These are phyloP conservation scores for Congeria kusceri DNA, from an alignment of 2,888 invertebrate genomes.

Conservation along the genomic window DNA sequence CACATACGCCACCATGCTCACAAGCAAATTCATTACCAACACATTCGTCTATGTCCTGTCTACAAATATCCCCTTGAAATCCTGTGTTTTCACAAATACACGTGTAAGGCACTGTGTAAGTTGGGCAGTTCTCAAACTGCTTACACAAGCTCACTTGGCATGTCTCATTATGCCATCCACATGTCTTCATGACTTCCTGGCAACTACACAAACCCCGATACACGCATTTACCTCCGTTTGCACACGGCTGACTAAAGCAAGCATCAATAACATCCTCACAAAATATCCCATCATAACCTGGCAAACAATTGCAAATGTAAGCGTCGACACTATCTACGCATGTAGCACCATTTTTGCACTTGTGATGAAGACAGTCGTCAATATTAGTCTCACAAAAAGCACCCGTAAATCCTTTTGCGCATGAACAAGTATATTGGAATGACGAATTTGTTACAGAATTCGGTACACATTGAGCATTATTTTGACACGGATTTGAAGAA, in stretches of 20 bases:
- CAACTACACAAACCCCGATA: conserved; percentile 79
- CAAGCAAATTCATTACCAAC: conserved; percentile 45
- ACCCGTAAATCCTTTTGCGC: conserved; percentile 66
- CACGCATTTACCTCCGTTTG: conserved; percentile 75
- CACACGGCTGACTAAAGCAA: conserved; percentile 77
- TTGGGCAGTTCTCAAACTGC: conserved; percentile 64
- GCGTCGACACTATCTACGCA: conserved; percentile 67
- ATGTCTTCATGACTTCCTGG: conserved; percentile 70
- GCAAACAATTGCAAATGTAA: conserved; percentile 70
- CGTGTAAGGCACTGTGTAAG: conserved; percentile 58
- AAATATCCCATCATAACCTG: conserved; percentile 69
- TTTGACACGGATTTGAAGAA: conserved; percentile 96
- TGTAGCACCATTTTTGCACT: conserved; percentile 67
- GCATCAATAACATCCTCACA: conserved; percentile 73
- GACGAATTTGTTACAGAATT: conserved; percentile 2
- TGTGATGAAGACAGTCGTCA: conserved; percentile 71
- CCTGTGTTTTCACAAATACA: conserved; percentile 77
- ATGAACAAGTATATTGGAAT: conserved; percentile 62
- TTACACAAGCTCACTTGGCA: conserved; percentile 75
- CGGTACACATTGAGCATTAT: conserved; percentile 91
- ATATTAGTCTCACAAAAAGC: conserved; percentile 68
- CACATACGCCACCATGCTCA: conserved; percentile 73
- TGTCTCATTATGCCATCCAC: conserved; percentile 80
- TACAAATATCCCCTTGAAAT: conserved; percentile 70
- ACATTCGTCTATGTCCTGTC: conserved; percentile 75